phyloP scores from a whole-genome alignment of 1,140 invertebrate species.

The Pissodes strobi region DNA sequence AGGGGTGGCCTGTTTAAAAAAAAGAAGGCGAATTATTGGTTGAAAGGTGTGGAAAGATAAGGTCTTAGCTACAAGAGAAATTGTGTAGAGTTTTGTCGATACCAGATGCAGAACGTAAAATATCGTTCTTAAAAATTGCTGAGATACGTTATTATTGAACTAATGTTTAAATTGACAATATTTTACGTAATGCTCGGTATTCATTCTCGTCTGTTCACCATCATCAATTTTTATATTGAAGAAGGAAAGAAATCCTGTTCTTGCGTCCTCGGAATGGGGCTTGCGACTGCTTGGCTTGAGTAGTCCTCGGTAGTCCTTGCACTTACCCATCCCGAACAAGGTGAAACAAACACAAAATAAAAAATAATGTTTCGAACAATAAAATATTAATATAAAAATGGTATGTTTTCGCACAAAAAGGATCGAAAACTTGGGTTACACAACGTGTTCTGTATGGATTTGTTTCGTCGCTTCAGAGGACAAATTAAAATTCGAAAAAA shows the following conservation, averaged over 20 bases:
- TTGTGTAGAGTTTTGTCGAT: constrained; percentile 1
- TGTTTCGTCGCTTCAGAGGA: too few species aligned
- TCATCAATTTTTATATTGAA: not conserved
- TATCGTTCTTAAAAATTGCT: too few species aligned
- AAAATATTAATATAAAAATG: too few species aligned
- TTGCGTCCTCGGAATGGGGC: too few species aligned
- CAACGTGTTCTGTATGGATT: too few species aligned
- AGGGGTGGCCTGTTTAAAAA: constrained; percentile 16
- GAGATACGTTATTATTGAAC: too few species aligned
- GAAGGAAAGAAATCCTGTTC: not conserved
- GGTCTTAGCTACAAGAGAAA: not conserved
- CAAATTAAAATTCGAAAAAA: not conserved
- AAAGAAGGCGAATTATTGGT: constrained; percentile 15
- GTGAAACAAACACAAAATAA: not conserved
- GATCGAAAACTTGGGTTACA: too few species aligned
- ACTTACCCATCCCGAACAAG: constrained; percentile 5
- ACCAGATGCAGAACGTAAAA: too few species aligned
- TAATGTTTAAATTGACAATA: not conserved
- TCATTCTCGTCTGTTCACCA: constrained; percentile 2
- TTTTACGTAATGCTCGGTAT: constrained; percentile 6
- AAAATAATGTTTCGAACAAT: too few species aligned
- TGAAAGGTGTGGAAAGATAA: not conserved
- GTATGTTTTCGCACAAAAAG: too few species aligned
- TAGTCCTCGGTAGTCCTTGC: not conserved
- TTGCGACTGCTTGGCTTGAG: not conserved